phyloP scores from a whole-genome alignment of 2,113 vertebrate genomes.

The Corvus hawaiiensis region DNA sequence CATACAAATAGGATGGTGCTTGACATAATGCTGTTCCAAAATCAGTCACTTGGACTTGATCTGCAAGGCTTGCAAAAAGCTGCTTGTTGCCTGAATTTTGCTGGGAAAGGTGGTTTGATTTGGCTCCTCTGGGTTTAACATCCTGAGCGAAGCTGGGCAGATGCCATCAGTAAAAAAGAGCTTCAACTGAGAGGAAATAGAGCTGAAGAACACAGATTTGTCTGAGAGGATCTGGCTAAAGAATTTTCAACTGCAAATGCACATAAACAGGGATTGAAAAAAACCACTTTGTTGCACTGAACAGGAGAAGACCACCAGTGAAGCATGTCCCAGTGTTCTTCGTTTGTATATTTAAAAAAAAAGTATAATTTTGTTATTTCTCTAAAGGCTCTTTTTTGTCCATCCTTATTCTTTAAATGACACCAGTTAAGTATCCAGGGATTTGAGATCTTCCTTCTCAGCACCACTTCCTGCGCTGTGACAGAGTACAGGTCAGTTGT shows the following conservation, averaged over 20 bases:
- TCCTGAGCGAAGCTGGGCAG: not conserved
- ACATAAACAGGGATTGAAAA: not conserved
- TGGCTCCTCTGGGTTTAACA: not conserved
- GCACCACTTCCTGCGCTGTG: not conserved
- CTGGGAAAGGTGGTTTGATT: not conserved
- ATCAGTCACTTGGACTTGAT: slow-evolving; percentile 14
- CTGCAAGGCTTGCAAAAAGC: slow-evolving; percentile 6
- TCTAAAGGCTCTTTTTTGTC: not conserved
- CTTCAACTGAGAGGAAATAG: not conserved
- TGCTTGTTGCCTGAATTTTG: not conserved
- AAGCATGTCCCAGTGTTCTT: not conserved
- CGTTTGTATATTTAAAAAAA: not conserved
- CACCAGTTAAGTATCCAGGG: not conserved
- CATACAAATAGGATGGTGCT: not conserved
- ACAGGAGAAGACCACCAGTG: not conserved
- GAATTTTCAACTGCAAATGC: not conserved
- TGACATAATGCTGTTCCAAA: not conserved
- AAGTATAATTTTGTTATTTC: not conserved
- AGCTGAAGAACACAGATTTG: not conserved
- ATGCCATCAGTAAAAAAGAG: not conserved
- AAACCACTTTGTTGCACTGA: not conserved
- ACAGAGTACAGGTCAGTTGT: not conserved
- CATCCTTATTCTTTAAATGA: not conserved
- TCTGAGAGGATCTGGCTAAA: not conserved
- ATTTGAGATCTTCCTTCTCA: not conserved